Percentiles rank a stretch among this genome's conserved stretches.
Conservation (phyloP, 2,888 invertebrate genomes). For the Orthonevra nobilis region DNA sequence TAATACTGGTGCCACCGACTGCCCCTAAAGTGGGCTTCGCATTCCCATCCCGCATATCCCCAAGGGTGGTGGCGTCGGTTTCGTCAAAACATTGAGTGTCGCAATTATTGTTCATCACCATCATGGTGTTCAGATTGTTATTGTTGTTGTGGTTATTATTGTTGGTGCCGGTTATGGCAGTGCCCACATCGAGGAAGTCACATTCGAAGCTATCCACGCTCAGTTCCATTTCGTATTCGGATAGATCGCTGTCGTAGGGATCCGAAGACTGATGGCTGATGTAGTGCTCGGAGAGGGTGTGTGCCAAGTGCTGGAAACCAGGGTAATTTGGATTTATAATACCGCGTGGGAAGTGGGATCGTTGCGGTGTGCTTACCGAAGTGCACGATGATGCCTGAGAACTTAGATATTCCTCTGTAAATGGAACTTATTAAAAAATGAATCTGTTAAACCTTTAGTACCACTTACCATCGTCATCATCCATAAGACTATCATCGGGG, state of each 20-base stretch:
- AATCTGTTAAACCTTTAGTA: not conserved
- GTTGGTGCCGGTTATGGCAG: slow-evolving; percentile 15
- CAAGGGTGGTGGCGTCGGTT: slow-evolving; percentile 46
- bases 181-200: slow-evolving; percentile 44
- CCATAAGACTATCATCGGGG: slow-evolving; percentile 64
- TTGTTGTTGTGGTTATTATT: slow-evolving; percentile 56
- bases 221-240: slow-evolving; percentile 77
- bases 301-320: slow-evolving; percentile 90
- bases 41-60: slow-evolving; percentile 40
- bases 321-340: slow-evolving; percentile 92
- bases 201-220: slow-evolving; percentile 75
- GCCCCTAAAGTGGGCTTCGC: slow-evolving; percentile 9
- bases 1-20: not conserved
- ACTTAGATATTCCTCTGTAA: slow-evolving; percentile 58
- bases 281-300: slow-evolving; percentile 82
- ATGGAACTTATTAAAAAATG: not conserved
- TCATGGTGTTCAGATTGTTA: slow-evolving; percentile 59
- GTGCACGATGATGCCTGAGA: slow-evolving; percentile 66
- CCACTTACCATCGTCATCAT: slow-evolving; percentile 63
- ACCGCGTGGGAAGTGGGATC: slow-evolving; percentile 82
- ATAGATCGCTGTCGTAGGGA: slow-evolving; percentile 78
- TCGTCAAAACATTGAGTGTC: too few relatives aligned
- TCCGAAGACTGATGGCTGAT: slow-evolving; percentile 78
- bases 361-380: slow-evolving; percentile 73
- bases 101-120: slow-evolving; percentile 62